Evolutionary conservation across 2,113 vertebrate genomes (phyloP).

Genomic region (Helogale parvula): DNA sequence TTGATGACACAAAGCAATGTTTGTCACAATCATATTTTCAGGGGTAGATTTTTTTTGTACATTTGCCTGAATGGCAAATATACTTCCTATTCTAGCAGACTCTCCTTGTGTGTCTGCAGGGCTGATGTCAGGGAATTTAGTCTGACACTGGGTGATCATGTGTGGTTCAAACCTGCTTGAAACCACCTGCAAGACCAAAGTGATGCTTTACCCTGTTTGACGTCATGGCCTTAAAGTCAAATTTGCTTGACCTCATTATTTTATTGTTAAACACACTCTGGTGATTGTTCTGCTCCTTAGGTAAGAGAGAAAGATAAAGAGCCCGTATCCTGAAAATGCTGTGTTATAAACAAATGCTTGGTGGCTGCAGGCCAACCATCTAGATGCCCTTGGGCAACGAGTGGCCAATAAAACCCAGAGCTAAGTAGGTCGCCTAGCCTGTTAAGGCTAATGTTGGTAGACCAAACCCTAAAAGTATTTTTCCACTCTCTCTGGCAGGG

Average conservation of each 20-base stretch:
- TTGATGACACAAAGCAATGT: neutral
- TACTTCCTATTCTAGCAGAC: neutral
- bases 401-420: neutral
- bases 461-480: neutral
- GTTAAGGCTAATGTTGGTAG: neutral
- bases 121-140: neutral
- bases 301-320: constrained; percentile 48
- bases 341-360: neutral
- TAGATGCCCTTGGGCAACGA: neutral
- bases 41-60: neutral
- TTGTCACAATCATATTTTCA: neutral
- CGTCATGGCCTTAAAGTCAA: constrained; percentile 57
- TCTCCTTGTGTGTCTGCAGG: neutral
- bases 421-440: constrained; percentile 52
- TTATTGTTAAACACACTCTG: constrained; percentile 47
- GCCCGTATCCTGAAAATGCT: neutral
- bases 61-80: neutral
- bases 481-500: constrained; percentile 54
- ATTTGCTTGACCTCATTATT: constrained; percentile 55
- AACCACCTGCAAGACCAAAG: neutral
- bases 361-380: neutral
- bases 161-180: neutral
- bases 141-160: neutral
- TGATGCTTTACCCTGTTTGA: constrained; percentile 6
- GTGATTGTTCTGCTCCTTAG: constrained; percentile 58